Evolutionary conservation across 1,140 invertebrate species (phyloP), one percentile per base, ranked within the genome.

Genomic region (Sitodiplosis mosellana): DNA sequence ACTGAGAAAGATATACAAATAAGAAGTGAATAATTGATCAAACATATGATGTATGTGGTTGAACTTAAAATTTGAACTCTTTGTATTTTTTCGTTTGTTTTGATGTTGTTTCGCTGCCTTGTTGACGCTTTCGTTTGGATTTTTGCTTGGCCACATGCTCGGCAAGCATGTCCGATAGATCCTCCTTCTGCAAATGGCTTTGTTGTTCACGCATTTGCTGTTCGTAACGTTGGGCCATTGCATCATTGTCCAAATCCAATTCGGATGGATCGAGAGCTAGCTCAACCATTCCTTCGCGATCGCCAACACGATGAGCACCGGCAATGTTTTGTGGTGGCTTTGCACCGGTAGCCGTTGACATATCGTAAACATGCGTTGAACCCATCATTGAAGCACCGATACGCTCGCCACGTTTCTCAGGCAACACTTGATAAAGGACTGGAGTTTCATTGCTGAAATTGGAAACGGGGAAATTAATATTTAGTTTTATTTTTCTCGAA

Each of bases 321-420:
- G 54, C 49, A 36, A 70, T 69, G 3, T 70, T 66, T n/a, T 70
- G 69, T 0, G 68, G 66, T 12, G 71, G 70, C 14, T 70, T 71
- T 51, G 74, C 75, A 33, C 71, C 71, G 8, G 67, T 66, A 12
- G 76, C 76, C 12, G 72, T 73, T 22, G 72, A 70, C 65, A 97
- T 78, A 60, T 98, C 93, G 64, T 98, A 97, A 0, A 94, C 86
- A 66, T 99, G 94, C 1, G 89, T 93, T 14, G 93, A 98, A 5
- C 82, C 94, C 94, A 99, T 98, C 94, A 99, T 98, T 56, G 92
- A 85, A 8, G 77, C 79, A 11, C 88, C 87, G 47, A 98, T 77
- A 48, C 81, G 74, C 46, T 94, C 90, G 8, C 85, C 80, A 47
- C 91, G 81, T 59, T 93, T 87, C 69, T 99, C 95, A 21, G 92